These are phyloP conservation scores for Hozukius guyotensis DNA, from an alignment of 2,797 vertebrate species.

Conservation along the genomic window DNA sequence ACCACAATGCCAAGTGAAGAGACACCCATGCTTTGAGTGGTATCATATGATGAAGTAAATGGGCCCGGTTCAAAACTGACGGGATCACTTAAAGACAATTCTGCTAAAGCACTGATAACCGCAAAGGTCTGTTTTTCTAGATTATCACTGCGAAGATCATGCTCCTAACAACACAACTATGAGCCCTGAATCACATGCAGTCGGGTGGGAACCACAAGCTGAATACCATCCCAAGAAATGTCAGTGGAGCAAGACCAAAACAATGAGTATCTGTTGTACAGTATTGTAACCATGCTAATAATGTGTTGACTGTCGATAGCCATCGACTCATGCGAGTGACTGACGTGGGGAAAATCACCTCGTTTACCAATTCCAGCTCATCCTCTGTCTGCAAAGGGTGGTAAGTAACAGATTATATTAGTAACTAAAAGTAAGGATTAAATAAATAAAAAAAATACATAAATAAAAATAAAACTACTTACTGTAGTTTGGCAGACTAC, in stretches of 20 bases:
- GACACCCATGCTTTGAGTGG: conserved; percentile 71
- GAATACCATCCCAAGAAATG: conserved; percentile 59
- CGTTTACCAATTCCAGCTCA: conserved; percentile 95
- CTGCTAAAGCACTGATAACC: not conserved
- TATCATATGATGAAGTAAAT: conserved; percentile 46
- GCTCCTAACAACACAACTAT: conserved; percentile 55
- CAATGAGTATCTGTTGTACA: conserved; percentile 44
- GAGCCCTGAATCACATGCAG: conserved; percentile 76
- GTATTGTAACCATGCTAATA: conserved; percentile 69
- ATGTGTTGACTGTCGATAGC: conserved; percentile 54
- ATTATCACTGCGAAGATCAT: conserved; percentile 11
- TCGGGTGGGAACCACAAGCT: conserved; percentile 62
- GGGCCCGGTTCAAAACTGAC: conserved; percentile 26
- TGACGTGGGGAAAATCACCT: conserved; percentile 75
- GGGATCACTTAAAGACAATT: conserved; percentile 11
- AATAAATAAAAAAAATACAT: not conserved
- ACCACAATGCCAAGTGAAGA: conserved; percentile 55
- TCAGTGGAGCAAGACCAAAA: conserved; percentile 65
- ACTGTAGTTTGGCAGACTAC: not conserved
- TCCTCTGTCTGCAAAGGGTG: conserved; percentile 90
- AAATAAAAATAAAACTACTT: conserved; percentile 17
- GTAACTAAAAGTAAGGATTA: not conserved
- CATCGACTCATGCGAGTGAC: conserved; percentile 75
- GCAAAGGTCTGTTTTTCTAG: not conserved
- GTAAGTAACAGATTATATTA: conserved; percentile 75